These are phyloP conservation scores for Hypsopygia costalis DNA, from an alignment of 2,888 invertebrate genomes.

Conservation along the genomic window DNA sequence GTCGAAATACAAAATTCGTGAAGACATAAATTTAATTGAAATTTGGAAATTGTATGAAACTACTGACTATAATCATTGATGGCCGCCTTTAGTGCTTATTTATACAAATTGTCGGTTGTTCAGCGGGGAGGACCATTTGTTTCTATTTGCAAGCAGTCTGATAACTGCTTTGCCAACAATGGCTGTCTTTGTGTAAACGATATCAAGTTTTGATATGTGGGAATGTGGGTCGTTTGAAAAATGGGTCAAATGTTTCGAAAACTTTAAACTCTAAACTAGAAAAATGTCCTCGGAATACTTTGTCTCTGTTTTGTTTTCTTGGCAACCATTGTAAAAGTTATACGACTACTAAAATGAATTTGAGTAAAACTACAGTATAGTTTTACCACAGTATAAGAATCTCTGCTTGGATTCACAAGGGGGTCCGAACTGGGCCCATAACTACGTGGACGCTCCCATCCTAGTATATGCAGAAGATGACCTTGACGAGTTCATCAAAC, in stretches of 20 bases:
- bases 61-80: conserved; percentile 15
- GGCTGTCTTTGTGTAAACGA: conserved; percentile 37
- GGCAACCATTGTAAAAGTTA: not conserved
- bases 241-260: conserved; percentile 28
- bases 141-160: too few relatives aligned
- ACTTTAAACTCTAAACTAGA: conserved; percentile 16
- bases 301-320: not conserved
- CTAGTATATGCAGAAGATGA: too few relatives aligned
- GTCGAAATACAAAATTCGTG: too few relatives aligned
- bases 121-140: conserved; percentile 36
- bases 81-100: conserved; percentile 11
- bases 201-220: conserved; percentile 35
- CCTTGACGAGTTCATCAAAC: too few relatives aligned
- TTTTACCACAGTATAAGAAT: too few relatives aligned
- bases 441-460: too few relatives aligned
- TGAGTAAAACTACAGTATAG: too few relatives aligned
- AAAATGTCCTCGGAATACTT: not conserved
- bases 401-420: too few relatives aligned
- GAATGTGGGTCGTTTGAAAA: conserved; percentile 33
- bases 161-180: conserved; percentile 42
- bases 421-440: too few relatives aligned
- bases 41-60: conserved; percentile 9
- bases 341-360: too few relatives aligned
- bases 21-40: conserved; percentile 13
- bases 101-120: conserved; percentile 13